A percentile compares a stretch with the other conserved stretches of the same genome.
These are phyloP conservation scores for Pegoplata infirma DNA, from an alignment of 2,888 invertebrate species.

Conservation along the genomic window DNA sequence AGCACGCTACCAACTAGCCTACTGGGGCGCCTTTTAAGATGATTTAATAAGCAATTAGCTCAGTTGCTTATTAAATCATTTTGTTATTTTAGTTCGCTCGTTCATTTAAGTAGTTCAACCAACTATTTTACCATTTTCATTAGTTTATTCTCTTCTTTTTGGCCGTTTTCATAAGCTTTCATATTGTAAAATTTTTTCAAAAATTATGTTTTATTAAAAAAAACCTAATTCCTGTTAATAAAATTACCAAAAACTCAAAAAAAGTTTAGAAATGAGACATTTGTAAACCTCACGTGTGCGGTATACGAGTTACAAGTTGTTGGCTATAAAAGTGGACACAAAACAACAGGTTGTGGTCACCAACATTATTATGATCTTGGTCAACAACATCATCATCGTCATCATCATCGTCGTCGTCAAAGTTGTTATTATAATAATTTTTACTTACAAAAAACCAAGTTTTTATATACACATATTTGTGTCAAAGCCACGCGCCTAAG, in stretches of 20 bases:
- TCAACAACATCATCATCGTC: not conserved
- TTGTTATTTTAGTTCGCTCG: too few relatives aligned
- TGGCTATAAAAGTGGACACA: slow-evolving; percentile 1
- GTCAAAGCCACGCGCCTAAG: slow-evolving; percentile 49
- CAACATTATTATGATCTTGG: not conserved
- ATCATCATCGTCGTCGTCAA: slow-evolving; percentile 1
- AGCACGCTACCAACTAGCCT: too few relatives aligned
- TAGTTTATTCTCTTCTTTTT: too few relatives aligned
- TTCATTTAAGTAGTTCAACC: too few relatives aligned
- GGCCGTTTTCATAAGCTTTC: too few relatives aligned
- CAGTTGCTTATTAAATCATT: too few relatives aligned
- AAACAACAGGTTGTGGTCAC: not conserved
- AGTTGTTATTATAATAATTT: slow-evolving; percentile 11
- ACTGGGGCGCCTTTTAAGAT: too few relatives aligned
- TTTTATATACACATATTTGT: slow-evolving; percentile 28
- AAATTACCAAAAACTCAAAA: slow-evolving; percentile 3
- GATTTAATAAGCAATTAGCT: too few relatives aligned
- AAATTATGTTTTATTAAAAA: not conserved
- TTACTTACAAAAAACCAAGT: not conserved
- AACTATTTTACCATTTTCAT: too few relatives aligned
- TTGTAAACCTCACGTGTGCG: slow-evolving; percentile 29
- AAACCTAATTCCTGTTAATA: not conserved
- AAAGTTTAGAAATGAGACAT: not conserved
- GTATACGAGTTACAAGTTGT: slow-evolving; percentile 7
- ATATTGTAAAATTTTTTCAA: too few relatives aligned